Evolutionary conservation across 2,797 vertebrate species (phyloP).

Genomic region (Megaceryle alcyon): DNA sequence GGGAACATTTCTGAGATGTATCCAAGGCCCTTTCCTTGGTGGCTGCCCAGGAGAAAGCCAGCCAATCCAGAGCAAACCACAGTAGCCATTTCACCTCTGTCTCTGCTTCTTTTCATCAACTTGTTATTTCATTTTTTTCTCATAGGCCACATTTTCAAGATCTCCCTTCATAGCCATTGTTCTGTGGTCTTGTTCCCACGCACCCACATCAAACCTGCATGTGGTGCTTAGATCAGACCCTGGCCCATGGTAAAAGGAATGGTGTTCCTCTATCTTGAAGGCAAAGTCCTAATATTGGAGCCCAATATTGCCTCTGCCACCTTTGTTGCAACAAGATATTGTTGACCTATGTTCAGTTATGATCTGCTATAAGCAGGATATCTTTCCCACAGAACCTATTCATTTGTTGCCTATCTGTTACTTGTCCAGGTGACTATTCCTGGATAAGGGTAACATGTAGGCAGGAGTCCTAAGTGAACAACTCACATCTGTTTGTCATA

Average conservation of each 20-base stretch:
- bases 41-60: neutral
- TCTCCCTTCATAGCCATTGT: neutral
- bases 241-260: neutral
- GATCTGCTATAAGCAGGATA: neutral
- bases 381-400: neutral
- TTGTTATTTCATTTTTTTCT: neutral
- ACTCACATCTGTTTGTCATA: neutral
- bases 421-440: neutral
- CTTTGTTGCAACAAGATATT: neutral
- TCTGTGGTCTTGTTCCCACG: neutral
- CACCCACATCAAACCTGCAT: accelerated
- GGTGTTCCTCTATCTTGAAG: neutral
- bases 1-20: neutral
- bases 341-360: neutral
- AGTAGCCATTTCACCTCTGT: neutral
- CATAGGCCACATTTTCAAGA: neutral
- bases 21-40: neutral
- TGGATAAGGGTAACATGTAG: neutral
- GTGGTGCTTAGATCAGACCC: neutral
- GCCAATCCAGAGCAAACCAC: neutral
- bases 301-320: neutral
- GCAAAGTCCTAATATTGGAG: neutral
- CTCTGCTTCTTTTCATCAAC: neutral
- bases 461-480: neutral
- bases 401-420: neutral